Evolutionary conservation across 1,140 invertebrate species (phyloP).

Genomic region (Cardiocondyla obscurior): DNA sequence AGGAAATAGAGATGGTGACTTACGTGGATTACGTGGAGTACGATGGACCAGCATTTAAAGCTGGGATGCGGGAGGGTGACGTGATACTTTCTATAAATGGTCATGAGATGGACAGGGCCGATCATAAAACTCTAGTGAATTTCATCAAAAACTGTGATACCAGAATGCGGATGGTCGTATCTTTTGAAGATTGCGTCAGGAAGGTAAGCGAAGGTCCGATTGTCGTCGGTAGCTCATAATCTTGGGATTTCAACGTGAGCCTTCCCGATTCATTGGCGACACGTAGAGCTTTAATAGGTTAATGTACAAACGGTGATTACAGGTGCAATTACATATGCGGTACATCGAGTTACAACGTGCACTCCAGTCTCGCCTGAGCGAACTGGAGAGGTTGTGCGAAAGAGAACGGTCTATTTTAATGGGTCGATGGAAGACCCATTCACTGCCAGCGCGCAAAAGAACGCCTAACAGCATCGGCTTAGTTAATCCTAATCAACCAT

Average conservation of each 20-base stretch:
- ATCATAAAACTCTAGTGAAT: constrained; percentile 95
- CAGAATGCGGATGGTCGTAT: constrained; percentile 96
- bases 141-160: constrained; percentile 96
- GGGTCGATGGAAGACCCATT: constrained; percentile 94
- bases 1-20: constrained; percentile 96
- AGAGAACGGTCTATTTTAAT: constrained; percentile 92
- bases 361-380: constrained; percentile 93
- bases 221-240: not conserved
- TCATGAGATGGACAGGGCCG: constrained; percentile 94
- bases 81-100: constrained; percentile 98
- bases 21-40: constrained; percentile 98
- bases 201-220: constrained; percentile 86
- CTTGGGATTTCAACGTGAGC: not conserved
- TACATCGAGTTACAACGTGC: constrained; percentile 94
- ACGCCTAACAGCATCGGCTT: constrained; percentile 75
- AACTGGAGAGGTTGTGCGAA: constrained; percentile 92
- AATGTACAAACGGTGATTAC: constrained; percentile 26
- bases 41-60: constrained; percentile 93
- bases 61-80: constrained; percentile 97
- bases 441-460: constrained; percentile 92
- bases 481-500: constrained; percentile 80
- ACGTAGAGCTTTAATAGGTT: not conserved
- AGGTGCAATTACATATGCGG: constrained; percentile 94
- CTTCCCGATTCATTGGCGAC: not conserved
- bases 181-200: constrained; percentile 97